A percentile compares a stretch with the other conserved stretches of the same genome.
These are phyloP conservation scores for Meriones unguiculatus DNA, from an alignment of 2,113 vertebrate genomes.

Conservation along the genomic window DNA sequence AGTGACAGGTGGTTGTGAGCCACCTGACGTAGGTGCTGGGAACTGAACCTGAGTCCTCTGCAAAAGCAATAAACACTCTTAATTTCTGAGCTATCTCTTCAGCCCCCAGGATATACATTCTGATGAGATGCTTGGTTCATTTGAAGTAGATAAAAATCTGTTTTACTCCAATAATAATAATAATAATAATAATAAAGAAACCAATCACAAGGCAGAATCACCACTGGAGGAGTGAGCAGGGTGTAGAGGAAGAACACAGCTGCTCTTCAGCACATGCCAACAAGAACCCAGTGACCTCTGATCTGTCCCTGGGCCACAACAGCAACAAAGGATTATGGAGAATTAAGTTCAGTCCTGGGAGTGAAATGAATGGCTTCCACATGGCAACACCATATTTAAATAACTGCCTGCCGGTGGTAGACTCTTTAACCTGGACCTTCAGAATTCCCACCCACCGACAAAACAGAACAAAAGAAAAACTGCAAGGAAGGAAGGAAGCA, in stretches of 20 bases:
- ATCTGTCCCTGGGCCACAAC: neutral
- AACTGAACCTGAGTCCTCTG: neutral
- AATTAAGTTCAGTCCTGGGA: neutral
- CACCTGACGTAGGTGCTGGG: neutral
- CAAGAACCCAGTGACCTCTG: rapidly evolving
- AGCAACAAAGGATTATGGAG: neutral
- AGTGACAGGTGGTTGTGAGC: neutral
- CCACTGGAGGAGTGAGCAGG: neutral
- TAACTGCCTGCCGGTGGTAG: neutral
- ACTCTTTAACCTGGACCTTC: neutral
- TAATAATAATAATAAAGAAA: neutral
- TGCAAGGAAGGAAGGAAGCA: neutral
- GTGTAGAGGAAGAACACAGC: neutral
- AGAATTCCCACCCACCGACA: neutral
- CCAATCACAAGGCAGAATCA: neutral
- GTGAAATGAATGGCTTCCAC: neutral
- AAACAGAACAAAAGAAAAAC: neutral
- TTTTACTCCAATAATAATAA: neutral
- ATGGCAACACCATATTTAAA: neutral
- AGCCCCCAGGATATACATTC: neutral
- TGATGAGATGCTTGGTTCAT: neutral
- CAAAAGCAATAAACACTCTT: neutral
- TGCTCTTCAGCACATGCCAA: rapidly evolving
- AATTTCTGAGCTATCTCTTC: neutral
- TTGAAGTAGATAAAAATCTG: neutral